These are phyloP conservation scores for Hippoglossus stenolepis DNA, from an alignment of 2,113 vertebrate genomes.

Conservation along the genomic window DNA sequence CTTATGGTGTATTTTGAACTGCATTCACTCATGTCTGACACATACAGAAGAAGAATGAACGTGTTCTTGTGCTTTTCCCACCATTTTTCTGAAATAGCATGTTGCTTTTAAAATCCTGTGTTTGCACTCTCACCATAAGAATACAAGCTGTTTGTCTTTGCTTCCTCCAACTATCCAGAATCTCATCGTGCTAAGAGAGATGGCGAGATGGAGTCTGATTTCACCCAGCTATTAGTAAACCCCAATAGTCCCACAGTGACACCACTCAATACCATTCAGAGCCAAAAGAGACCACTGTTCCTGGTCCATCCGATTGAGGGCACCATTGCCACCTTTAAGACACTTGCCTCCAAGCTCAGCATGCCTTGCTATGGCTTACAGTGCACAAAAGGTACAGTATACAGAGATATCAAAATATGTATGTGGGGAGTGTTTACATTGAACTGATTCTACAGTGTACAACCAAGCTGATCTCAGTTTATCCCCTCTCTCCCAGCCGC, in stretches of 20 bases:
- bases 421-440: not conserved
- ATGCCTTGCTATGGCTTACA: constrained; percentile 94
- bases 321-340: constrained; percentile 86
- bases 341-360: constrained; percentile 87
- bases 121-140: not conserved
- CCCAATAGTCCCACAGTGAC: constrained; percentile 87
- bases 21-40: not conserved
- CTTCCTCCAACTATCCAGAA: constrained; percentile 62
- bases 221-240: constrained; percentile 88
- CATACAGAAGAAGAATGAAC: not conserved
- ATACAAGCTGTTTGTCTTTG: not conserved
- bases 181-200: constrained; percentile 57
- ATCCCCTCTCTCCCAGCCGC: constrained; percentile 80
- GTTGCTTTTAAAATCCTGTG: too few relatives aligned
- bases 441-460: not conserved
- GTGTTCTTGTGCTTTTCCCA: too few relatives aligned
- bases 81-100: too few relatives aligned
- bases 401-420: not conserved
- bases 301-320: constrained; percentile 96
- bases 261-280: constrained; percentile 88
- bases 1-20: not conserved
- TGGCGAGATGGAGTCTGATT: constrained; percentile 79
- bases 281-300: constrained; percentile 89
- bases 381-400: constrained; percentile 90
- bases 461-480: not conserved